Evolutionary conservation across 2,113 vertebrate species (phyloP), one percentile per base, ranked within the genome.

Genomic region (Bambusicola thoracicus): DNA sequence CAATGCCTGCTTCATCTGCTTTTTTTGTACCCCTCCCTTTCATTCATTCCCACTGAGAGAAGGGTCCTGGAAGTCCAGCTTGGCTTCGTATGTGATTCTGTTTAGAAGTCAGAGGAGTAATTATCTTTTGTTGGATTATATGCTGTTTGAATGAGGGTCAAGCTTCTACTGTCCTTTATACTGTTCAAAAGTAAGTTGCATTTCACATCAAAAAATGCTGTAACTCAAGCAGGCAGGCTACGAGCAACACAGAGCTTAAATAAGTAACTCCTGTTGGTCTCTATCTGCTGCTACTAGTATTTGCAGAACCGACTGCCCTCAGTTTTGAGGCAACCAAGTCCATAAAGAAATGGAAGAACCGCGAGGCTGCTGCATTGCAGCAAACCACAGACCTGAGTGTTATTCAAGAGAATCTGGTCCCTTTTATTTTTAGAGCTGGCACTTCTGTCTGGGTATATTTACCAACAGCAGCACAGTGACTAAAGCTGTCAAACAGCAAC

Each of bases 121-220:
- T 75, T 61, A 70, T 55, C 51, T 56, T 91, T 95, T 91, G 87
- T 88, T 95, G 56, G 49, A n/a, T 91, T 81, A 46, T 36, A 40
- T 0, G 5, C 32, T 2, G 44, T 65, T 68, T 84, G 80, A 87
- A 80, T 56, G 66, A 73, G 84, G 9, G 48, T 86, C 62, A 58
- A 36, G 38, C 90, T 89, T 90, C 85, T 55, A 20, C 27, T 87
- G 68, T 61, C 83, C 87, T 83, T 74, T 73, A 67, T 91, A 36
- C 18, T 48, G 48, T 67, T 72, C 29, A 69, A 21, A 76, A 77
- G 55, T 65, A 74, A 83, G 66, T 56, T 76, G 15, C 1, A 4
- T 76, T 87, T 73, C 48, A 48, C 44, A 9, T 74, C 46, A 8
- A 20, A 10, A 65, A 81, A 32, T 40, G 3, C 0, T 3, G 25